phyloP scores from a whole-genome alignment of 2,797 vertebrate genomes.

The Phataginus tricuspis region DNA sequence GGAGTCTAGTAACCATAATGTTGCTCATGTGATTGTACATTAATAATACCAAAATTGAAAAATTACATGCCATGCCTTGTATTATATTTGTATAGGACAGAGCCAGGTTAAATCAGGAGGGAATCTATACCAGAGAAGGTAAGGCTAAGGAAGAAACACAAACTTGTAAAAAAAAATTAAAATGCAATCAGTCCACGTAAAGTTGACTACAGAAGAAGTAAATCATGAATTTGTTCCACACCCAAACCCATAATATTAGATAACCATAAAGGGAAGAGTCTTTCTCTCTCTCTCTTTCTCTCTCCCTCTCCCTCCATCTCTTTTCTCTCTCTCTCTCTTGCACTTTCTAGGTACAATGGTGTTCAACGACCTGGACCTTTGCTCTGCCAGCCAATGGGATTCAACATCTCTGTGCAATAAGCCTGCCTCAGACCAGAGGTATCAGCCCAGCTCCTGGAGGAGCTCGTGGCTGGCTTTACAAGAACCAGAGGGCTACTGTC shows the following conservation, averaged over 20 bases:
- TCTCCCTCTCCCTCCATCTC: rapidly evolving
- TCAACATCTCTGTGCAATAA: neutral
- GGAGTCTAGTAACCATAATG: too few relatives aligned
- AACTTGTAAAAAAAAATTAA: neutral
- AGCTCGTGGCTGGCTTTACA: neutral
- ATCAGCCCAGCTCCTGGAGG: neutral
- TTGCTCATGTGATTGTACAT: too few relatives aligned
- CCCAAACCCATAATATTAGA: too few relatives aligned
- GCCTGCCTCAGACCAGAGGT: neutral
- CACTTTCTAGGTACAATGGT: neutral
- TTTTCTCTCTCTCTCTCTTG: too few relatives aligned
- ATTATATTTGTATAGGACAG: neutral
- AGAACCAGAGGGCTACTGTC: neutral
- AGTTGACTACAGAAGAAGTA: neutral
- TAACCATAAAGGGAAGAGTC: neutral
- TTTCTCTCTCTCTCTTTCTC: rapidly evolving
- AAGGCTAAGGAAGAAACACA: neutral
- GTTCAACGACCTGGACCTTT: neutral
- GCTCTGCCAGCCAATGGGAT: neutral
- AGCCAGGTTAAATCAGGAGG: neutral
- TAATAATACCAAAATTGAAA: neutral
- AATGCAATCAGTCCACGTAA: neutral
- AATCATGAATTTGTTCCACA: neutral
- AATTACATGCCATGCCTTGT: neutral
- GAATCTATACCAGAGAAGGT: neutral